Percentiles rank a stretch among this genome's conserved stretches.
These are phyloP conservation scores for Sciaenops ocellatus DNA, from an alignment of 2,797 vertebrate species.

Conservation along the genomic window DNA sequence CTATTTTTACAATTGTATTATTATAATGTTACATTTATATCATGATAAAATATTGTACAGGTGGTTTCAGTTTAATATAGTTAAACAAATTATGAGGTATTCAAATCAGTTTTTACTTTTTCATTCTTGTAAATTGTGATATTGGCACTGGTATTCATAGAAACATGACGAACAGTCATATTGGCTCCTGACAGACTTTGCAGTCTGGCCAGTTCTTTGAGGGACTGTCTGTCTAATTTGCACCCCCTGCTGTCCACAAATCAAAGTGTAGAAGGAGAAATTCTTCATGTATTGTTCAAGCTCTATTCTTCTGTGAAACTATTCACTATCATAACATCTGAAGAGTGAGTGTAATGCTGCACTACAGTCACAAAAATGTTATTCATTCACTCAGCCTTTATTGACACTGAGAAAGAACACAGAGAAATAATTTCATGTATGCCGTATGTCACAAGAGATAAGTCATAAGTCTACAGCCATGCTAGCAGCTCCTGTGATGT, in stretches of 20 bases:
- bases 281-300: background rate
- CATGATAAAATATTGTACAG: too few relatives aligned
- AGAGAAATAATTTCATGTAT: background rate
- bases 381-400: conserved; percentile 2
- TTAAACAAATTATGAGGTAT: too few relatives aligned
- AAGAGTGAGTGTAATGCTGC: background rate
- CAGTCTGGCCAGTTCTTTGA: too few relatives aligned
- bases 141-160: too few relatives aligned
- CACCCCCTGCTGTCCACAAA: conserved; percentile 5
- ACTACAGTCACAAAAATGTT: background rate
- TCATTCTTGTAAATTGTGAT: too few relatives aligned
- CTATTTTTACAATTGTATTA: too few relatives aligned
- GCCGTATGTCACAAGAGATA: background rate
- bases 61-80: too few relatives aligned
- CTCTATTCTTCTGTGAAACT: background rate
- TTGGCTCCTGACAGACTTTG: too few relatives aligned
- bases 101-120: too few relatives aligned
- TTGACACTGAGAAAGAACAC: background rate
- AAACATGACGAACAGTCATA: too few relatives aligned
- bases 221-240: background rate
- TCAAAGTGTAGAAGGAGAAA: background rate
- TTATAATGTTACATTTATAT: too few relatives aligned
- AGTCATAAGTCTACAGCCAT: background rate
- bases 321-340: background rate
- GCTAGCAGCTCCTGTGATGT: background rate